Evolutionary conservation across 23 tunicate genomes (phyloP).

Genomic region (Styela plicata): DNA sequence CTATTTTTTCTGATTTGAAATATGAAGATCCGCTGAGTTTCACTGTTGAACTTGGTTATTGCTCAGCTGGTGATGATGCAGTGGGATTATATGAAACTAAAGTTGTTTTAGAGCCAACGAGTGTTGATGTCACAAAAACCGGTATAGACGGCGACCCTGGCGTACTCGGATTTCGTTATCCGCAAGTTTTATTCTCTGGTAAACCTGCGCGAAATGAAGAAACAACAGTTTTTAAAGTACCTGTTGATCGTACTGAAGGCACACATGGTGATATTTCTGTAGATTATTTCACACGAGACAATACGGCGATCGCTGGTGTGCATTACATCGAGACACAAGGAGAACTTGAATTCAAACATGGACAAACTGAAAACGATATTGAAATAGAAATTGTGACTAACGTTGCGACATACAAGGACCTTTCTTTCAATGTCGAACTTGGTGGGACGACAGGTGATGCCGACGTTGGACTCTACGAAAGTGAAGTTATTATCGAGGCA

Average conservation of each 20-base stretch:
- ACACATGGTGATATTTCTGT: slow-evolving; percentile 70
- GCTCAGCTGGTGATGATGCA: slow-evolving; percentile 70
- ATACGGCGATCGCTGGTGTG: slow-evolving; percentile 81
- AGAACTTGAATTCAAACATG: slow-evolving; percentile 54
- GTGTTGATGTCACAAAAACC: background rate
- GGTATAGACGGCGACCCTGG: slow-evolving; percentile 54
- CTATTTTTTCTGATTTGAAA: slow-evolving; percentile 26
- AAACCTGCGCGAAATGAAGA: slow-evolving; percentile 7
- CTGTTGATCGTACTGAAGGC: slow-evolving; percentile 69
- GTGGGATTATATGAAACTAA: slow-evolving; percentile 32
- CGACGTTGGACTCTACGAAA: slow-evolving; percentile 86
- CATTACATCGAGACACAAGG: slow-evolving; percentile 74
- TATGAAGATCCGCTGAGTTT: slow-evolving; percentile 37
- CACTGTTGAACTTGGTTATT: slow-evolving; percentile 43
- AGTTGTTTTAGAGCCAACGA: slow-evolving; percentile 18
- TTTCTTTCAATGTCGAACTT: slow-evolving; percentile 63
- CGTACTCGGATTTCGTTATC: slow-evolving; percentile 61
- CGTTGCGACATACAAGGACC: slow-evolving; percentile 12
- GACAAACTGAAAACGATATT: slow-evolving; percentile 49
- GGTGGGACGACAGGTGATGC: slow-evolving; percentile 82
- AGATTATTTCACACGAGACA: slow-evolving; percentile 79
- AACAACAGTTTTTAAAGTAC: slow-evolving; percentile 27
- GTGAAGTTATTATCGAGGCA: slow-evolving; percentile 64
- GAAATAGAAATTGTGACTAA: slow-evolving; percentile 46
- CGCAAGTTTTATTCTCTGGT: slow-evolving; percentile 25